Evolutionary conservation across 2,797 vertebrate species (phyloP).

Genomic region (Eidolon dupreanum): DNA sequence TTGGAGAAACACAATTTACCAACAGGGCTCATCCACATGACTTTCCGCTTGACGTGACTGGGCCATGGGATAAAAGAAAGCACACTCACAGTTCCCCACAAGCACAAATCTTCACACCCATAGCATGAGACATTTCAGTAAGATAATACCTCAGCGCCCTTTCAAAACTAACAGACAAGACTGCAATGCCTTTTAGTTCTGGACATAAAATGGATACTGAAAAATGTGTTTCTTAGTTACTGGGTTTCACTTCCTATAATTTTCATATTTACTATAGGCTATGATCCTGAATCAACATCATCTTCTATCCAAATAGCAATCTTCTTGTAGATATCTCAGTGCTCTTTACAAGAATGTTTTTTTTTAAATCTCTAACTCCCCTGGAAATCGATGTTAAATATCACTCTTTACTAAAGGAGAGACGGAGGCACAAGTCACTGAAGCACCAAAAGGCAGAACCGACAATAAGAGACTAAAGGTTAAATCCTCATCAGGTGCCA

Average conservation of each 20-base stretch:
- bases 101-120: not conserved
- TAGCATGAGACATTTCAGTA: not conserved
- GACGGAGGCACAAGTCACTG: not conserved
- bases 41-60: not conserved
- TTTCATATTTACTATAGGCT: not conserved
- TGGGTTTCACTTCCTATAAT: not conserved
- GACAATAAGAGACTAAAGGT: not conserved
- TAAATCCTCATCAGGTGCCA: not conserved
- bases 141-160: not conserved
- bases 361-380: not conserved
- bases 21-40: not conserved
- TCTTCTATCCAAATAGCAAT: not conserved
- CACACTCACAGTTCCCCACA: not conserved
- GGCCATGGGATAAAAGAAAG: not conserved
- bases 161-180: not conserved
- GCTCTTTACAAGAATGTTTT: not conserved
- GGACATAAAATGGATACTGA: not conserved
- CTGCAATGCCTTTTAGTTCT: not conserved
- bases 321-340: slow-evolving; percentile 47
- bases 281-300: not conserved
- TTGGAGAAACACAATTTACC: not conserved
- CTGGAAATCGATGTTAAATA: not conserved
- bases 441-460: not conserved
- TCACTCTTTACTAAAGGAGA: not conserved
- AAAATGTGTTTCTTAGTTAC: not conserved